Base-by-base conservation (phyloP, 37 sponge, comb jelly and placozoan species). In the Hexactinellida sp. region DNA sequence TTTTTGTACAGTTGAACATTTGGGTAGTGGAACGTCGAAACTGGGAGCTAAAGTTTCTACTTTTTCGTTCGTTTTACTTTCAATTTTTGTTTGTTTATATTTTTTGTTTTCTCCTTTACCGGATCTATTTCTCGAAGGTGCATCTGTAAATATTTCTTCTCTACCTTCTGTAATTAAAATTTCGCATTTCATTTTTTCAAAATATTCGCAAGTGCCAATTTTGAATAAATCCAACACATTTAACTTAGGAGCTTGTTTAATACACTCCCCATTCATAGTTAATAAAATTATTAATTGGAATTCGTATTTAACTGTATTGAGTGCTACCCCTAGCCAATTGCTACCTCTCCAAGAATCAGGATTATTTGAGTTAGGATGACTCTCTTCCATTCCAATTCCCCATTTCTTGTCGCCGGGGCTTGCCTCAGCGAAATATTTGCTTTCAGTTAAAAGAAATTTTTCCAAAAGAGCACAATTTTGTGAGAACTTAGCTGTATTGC, bases 371-470 rank as follows among this genome's bases (percentile, higher is more conserved):
- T 88, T 85, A 1, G 86, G 71, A 86, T 92, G 88, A 16, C 24
- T 63, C 10, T 54, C 87, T 24, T 39, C 47, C 38, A 95, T 84
- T 10, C 95, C 95, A 84, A 95, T 92, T 24, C 95, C 95, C 95
- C 95, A 95, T 24, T 92, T 86, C 0, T 51, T 38, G 82, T 95
- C 95, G 10, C 36, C 0, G 0, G 93, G 93, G 13, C 88, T 88
- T 25, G 95, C 95, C 84, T 95, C 95, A 0, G 90, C 95, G 55
- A 95, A 55, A 34, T 90, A 90, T 13, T 90, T 90, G 0, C 87
- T 87, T 10, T 25, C 82, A 24, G 95, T 95, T 34, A 32, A 87
- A 24, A 95, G 24, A 24, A 95, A 85, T 0, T 30, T 52, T 16
- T 38, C 51, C 9, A 34, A 38, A 5, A 95, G 82, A 0, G 85